These are phyloP conservation scores for Drosophila saltans DNA, from an alignment of 1,140 invertebrate species.

Conservation along the genomic window DNA sequence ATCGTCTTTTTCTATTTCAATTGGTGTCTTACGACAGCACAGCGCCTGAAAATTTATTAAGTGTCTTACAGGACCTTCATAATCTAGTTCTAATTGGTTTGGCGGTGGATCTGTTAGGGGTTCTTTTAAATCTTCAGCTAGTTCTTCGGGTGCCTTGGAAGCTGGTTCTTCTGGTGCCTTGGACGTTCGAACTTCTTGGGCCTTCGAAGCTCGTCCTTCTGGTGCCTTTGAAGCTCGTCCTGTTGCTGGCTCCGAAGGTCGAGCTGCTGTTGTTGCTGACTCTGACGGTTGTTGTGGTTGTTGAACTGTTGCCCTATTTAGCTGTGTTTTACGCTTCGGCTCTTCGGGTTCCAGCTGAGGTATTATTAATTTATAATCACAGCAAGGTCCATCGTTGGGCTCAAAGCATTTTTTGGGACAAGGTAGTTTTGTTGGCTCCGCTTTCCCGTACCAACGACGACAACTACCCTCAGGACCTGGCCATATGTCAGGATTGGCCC, in stretches of 20 bases:
- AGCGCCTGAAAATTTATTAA: slow-evolving; percentile 33
- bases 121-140: too few relatives aligned
- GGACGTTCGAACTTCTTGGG: background rate
- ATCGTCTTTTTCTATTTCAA: slow-evolving; percentile 1
- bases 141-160: background rate
- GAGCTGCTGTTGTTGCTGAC: too few relatives aligned
- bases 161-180: background rate
- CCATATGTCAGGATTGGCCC: background rate
- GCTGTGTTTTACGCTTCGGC: slow-evolving; percentile 8
- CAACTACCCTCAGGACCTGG: slow-evolving; percentile 43
- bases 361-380: slow-evolving; percentile 27
- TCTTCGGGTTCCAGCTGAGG: background rate
- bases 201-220: background rate
- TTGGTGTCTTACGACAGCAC: slow-evolving; percentile 18
- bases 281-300: background rate
- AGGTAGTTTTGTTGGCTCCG: background rate
- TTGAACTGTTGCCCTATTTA: slow-evolving; percentile 7
- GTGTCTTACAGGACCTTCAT: slow-evolving; percentile 29
- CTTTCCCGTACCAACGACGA: slow-evolving; percentile 18
- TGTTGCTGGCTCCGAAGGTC: background rate
- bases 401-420: slow-evolving; percentile 40
- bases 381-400: slow-evolving; percentile 30
- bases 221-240: background rate
- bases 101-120: background rate
- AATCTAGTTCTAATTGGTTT: background rate